A percentile compares a stretch with the other conserved stretches of the same genome.
These are phyloP conservation scores for Catharus minimus DNA, from an alignment of 2,113 vertebrate species.

Conservation along the genomic window DNA sequence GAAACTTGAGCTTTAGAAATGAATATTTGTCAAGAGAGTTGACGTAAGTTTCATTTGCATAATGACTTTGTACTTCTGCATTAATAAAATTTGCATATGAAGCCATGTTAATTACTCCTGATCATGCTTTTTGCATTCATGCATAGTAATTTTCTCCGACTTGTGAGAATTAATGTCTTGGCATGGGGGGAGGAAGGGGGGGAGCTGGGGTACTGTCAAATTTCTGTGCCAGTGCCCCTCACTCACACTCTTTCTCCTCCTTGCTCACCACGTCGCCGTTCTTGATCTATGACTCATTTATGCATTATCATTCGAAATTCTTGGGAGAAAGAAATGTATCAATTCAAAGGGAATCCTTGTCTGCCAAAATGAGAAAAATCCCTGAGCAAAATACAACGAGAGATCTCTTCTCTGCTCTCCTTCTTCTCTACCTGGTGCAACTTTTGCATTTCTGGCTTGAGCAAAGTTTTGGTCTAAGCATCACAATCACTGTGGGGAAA, in stretches of 20 bases:
- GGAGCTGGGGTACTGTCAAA: slow-evolving; percentile 76
- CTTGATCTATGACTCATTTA: slow-evolving; percentile 77
- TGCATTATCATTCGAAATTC: slow-evolving; percentile 70
- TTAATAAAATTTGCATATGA: slow-evolving; percentile 99
- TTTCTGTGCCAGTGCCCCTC: slow-evolving; percentile 77
- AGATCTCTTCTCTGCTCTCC: not conserved
- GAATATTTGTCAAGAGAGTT: slow-evolving; percentile 99
- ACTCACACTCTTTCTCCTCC: slow-evolving; percentile 58
- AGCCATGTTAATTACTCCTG: slow-evolving; percentile 99
- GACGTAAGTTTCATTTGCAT: slow-evolving; percentile 99
- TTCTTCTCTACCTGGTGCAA: not conserved
- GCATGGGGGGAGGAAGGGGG: slow-evolving; percentile 78
- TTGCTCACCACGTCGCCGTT: slow-evolving; percentile 61
- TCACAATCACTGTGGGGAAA: not conserved
- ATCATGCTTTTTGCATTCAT: slow-evolving; percentile 99
- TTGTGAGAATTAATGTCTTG: slow-evolving; percentile 99
- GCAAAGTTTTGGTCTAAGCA: not conserved
- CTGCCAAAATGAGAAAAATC: slow-evolving; percentile 30
- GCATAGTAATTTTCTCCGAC: slow-evolving; percentile 99
- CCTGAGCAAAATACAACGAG: not conserved
- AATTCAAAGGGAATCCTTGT: slow-evolving; percentile 68
- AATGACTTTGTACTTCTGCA: slow-evolving; percentile 99
- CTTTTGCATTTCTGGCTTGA: not conserved
- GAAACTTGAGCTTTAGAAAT: slow-evolving; percentile 92
- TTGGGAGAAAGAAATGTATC: slow-evolving; percentile 71